Evolutionary conservation across 2,113 vertebrate genomes (phyloP).

Genomic region (human (Homo sapiens)): DNA sequence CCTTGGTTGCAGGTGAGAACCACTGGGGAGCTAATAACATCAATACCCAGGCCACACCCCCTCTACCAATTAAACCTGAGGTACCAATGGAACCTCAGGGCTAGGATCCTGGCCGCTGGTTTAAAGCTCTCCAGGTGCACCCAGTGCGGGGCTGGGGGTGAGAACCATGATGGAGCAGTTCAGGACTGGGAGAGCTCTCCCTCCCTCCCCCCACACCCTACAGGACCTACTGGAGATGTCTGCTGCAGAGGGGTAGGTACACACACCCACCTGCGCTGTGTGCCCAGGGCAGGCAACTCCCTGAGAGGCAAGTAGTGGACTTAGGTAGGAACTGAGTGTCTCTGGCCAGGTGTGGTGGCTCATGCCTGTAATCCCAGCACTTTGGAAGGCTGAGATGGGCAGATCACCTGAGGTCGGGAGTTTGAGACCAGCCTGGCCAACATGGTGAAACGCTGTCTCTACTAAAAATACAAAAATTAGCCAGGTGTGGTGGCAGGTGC

Average conservation of each 20-base stretch:
- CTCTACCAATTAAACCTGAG: not conserved
- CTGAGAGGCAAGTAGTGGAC: rapidly evolving
- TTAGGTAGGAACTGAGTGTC: rapidly evolving
- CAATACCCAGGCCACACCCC: not conserved
- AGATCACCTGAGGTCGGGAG: too few relatives aligned
- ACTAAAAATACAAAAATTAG: too few relatives aligned
- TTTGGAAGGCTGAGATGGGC: too few relatives aligned
- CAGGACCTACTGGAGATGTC: not conserved
- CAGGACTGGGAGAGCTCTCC: not conserved
- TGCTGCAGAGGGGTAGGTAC: not conserved
- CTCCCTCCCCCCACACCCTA: too few relatives aligned
- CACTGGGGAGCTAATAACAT: not conserved
- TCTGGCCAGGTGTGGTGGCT: too few relatives aligned
- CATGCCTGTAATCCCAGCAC: too few relatives aligned
- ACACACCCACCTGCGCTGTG: rapidly evolving
- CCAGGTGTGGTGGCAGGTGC: too few relatives aligned
- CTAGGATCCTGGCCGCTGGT: rapidly evolving
- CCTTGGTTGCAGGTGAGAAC: not conserved
- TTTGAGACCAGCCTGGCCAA: too few relatives aligned
- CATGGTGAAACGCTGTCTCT: too few relatives aligned
- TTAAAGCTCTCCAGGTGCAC: not conserved
- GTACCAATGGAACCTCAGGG: too few relatives aligned
- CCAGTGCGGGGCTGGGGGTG: rapidly evolving
- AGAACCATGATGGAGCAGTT: not conserved
- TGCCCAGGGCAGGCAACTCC: not conserved